Base-by-base conservation (phyloP, 2,113 vertebrate species). In the Eurypyga helias region DNA sequence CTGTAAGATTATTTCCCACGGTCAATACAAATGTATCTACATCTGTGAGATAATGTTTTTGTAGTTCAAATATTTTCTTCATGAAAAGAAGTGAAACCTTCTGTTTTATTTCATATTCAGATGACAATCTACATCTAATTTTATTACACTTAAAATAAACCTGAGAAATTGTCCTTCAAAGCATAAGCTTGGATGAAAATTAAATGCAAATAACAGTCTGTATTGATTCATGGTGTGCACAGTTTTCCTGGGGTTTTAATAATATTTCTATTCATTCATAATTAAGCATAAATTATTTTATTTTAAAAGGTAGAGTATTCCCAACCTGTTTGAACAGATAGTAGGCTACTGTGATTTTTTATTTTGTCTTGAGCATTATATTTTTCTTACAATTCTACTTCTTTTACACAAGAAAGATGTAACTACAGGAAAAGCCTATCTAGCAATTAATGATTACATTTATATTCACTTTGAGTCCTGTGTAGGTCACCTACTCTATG, bases 211-310 rank as follows among this genome's bases (percentile, higher is more conserved):
- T 93, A 96, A 21, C 75, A 95, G 89, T 97, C 93, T 93, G 77
- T 94, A 93, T 85, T 98, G 96, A 96, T 98, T 97, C 96, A 95
- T 87, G 83, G 51, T 65, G 52, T 93, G 90, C 88, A 89, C 11
- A 54, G 85, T 97, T 98, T 96, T 98, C 54, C 85, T 69, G 91
- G 89, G 87, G 55, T 96, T 97, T 97, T 95, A 90, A 77, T 79
- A 96, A 90, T 96, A 94, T 95, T 97, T 97, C 97, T 96, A 87
- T 96, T 77, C 73, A 87, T 97, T 96, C 94, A 96, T 96, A 98
- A 97, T 97, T 97, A 97, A 97, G 83, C 89, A 98, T 89, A 97
- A 93, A 95, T 97, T 97, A 82, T 98, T 97, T 96, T 91, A 85
- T 96, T 96, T 97, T 96, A 97, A 95, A 91, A 98, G 72, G 89